Percentiles rank a stretch among this genome's conserved stretches.
Evolutionary conservation across 2,888 invertebrate genomes (phyloP).

Genomic region (Oxystoma pomonae): DNA sequence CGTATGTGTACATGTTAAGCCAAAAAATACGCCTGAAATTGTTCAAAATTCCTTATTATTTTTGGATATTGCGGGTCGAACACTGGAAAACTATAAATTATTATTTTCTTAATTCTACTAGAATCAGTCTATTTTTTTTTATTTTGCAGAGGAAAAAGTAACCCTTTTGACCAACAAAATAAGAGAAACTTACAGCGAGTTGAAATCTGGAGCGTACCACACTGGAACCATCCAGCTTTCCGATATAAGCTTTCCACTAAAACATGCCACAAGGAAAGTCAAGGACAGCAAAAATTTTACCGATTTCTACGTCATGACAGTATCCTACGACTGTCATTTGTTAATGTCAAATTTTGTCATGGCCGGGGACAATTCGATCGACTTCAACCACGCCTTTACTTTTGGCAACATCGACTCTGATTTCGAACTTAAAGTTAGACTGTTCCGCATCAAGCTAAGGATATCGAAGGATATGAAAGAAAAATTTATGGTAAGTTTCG

Average conservation of each 20-base stretch:
- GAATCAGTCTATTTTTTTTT: too few species aligned
- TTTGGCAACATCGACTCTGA: slow-evolving; percentile 42
- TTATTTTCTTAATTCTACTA: too few species aligned
- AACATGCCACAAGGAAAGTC: slow-evolving; percentile 12
- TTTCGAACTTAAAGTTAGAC: slow-evolving; percentile 47
- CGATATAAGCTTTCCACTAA: slow-evolving; percentile 30
- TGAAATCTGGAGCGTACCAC: slow-evolving; percentile 12
- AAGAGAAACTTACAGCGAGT: slow-evolving; percentile 16
- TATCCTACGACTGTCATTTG: slow-evolving; percentile 35
- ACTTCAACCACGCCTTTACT: slow-evolving; percentile 35
- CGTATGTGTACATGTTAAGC: too few species aligned
- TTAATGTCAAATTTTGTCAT: slow-evolving; percentile 33
- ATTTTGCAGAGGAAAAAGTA: slow-evolving; percentile 25
- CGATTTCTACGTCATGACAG: slow-evolving; percentile 42
- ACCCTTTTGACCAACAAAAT: slow-evolving; percentile 27
- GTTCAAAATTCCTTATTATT: too few species aligned
- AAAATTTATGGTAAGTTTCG: neutral
- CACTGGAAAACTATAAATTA: too few species aligned
- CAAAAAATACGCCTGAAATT: too few species aligned
- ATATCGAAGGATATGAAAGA: slow-evolving; percentile 10
- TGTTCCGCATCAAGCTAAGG: slow-evolving; percentile 45
- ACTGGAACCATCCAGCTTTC: slow-evolving; percentile 27
- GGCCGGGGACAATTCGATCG: slow-evolving; percentile 26
- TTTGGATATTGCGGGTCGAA: too few species aligned
- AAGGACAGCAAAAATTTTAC: slow-evolving; percentile 26